Conservation (phyloP, 35 echinoderm and acorn worm species). For the Diadema setosum region DNA sequence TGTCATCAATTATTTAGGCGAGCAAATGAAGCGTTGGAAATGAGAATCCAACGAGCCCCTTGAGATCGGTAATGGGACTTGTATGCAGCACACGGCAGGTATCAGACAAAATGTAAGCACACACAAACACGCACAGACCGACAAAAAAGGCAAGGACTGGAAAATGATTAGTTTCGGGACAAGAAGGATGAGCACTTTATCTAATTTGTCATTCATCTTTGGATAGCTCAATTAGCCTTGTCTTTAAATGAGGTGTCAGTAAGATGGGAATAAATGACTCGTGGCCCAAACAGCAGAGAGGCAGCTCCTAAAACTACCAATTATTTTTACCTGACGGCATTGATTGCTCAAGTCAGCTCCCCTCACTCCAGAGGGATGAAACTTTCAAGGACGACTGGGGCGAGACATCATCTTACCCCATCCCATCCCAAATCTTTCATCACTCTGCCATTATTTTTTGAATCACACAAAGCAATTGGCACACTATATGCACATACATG, state of each 20-base stretch:
- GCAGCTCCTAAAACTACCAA: not conserved
- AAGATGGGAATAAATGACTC: not conserved
- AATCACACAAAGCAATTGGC: too few species aligned
- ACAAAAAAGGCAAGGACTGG: too few species aligned
- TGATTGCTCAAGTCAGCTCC: not conserved
- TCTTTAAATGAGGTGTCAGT: constrained; percentile 12
- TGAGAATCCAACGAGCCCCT: not conserved
- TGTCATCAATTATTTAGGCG: constrained; percentile 28
- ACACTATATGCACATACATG: too few species aligned
- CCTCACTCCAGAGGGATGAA: not conserved
- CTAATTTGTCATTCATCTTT: constrained; percentile 12
- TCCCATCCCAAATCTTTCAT: too few species aligned
- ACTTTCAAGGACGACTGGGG: not conserved
- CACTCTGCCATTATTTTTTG: too few species aligned
- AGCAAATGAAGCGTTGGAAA: constrained; percentile 20
- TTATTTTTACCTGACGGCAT: not conserved
- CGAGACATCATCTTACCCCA: too few species aligned
- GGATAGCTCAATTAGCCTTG: constrained; percentile 8
- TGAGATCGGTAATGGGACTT: not conserved
- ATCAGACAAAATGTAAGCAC: too few species aligned
- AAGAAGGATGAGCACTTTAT: constrained; percentile 11
- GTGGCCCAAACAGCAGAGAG: not conserved
- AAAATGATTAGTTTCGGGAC: not conserved
- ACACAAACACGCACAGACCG: too few species aligned
- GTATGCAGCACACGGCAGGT: not conserved